Base-by-base conservation (phyloP, 2,797 vertebrate genomes). In the Pyrocephalus nanus region DNA sequence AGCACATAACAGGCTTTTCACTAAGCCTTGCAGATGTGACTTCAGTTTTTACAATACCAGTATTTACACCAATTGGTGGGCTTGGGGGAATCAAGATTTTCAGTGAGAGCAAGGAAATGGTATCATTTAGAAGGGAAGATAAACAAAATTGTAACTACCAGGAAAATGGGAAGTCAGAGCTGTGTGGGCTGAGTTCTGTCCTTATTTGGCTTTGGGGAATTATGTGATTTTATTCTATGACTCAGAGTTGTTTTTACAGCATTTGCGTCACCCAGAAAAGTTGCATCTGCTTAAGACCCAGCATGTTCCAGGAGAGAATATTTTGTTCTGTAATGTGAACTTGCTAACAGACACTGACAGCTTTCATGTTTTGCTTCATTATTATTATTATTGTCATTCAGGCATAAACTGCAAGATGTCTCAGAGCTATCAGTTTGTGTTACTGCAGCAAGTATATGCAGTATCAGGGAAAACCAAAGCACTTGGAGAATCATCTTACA, bases 181-280 rank as follows among this genome's bases (percentile, higher is more conserved):
- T 87, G 61, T 1, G 80, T 93, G 88, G 96, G 91, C 71, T 62
- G 71, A 92, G 36, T 88, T 90, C 81, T 93, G 94, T 93, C 94
- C 96, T 95, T 93, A 87, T 70, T 95, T 96, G 93, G 95, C 96
- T 95, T 95, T 19, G 1, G 78, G 67, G 80, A 94, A 94, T 96
- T 90, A 90, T n/a, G 67, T 90, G 91, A 86, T 95, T 96, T 94
- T 96, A 67, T 94, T 96, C 95, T 74, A 21, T 96, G 96, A 97
- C 90, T 96, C 96, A 96, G 86, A 88, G 53, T 58, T 95, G 91
- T 92, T 94, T 95, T 96, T 89, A 89, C 96, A 95, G 94, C 91
- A 95, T 94, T 93, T 96, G 95, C 83, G 90, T 96, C 90, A 93
- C 61, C 76, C 88, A 82, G 77, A 88, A 70, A 88, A 85, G 88